phyloP scores from a whole-genome alignment of 2,888 invertebrate species.

The Rhodophaea formosa region DNA sequence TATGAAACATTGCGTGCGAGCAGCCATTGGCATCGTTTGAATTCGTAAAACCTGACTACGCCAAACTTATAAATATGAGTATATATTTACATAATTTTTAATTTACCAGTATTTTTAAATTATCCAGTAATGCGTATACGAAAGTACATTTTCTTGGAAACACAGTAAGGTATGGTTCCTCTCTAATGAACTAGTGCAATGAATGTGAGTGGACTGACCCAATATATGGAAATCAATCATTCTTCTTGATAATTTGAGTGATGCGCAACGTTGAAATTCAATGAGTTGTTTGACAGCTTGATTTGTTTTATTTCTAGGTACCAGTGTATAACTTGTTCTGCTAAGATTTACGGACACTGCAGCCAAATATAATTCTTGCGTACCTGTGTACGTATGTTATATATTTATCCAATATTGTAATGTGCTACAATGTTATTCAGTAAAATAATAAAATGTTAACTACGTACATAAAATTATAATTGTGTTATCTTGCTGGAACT shows the following conservation, averaged over 20 bases:
- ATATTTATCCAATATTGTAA: conserved; percentile 1
- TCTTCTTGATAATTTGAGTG: neutral
- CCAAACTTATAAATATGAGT: too few species aligned
- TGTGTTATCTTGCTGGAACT: conserved; percentile 12
- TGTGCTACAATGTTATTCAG: conserved; percentile 4
- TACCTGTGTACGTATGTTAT: conserved; percentile 3
- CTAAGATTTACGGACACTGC: conserved; percentile 5
- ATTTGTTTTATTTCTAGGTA: conserved; percentile 6
- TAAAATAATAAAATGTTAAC: conserved; percentile 4
- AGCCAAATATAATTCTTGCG: conserved; percentile 3
- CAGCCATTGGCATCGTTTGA: neutral
- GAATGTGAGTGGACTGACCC: neutral
- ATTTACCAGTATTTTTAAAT: too few species aligned
- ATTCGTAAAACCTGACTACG: too few species aligned
- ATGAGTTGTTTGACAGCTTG: neutral
- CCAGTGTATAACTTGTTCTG: conserved; percentile 6
- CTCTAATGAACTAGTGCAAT: neutral
- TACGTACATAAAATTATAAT: neutral
- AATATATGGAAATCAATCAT: neutral
- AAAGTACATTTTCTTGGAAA: too few species aligned
- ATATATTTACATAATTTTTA: too few species aligned
- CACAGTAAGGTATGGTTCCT: too few species aligned
- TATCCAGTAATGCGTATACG: too few species aligned
- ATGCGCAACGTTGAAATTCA: neutral
- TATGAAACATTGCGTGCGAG: neutral